Conservation (phyloP, 2,888 invertebrate species). For the Lutraria lutraria region DNA sequence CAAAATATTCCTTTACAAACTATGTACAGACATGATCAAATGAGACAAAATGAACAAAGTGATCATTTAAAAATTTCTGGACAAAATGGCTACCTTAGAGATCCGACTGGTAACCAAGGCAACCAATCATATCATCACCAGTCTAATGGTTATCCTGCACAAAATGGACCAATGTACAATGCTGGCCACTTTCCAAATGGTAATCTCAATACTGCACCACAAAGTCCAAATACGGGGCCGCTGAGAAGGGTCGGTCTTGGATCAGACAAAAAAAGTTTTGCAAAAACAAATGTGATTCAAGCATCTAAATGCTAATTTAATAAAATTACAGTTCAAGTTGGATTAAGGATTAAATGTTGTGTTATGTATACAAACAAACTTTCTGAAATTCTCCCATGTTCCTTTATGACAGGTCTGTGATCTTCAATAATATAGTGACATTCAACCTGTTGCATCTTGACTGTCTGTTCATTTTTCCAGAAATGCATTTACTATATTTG, state of each 20-base stretch:
- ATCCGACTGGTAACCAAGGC: not conserved
- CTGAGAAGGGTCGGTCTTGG: constrained; percentile 59
- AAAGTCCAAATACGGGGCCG: constrained; percentile 48
- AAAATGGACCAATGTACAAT: constrained; percentile 2
- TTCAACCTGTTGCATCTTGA: not conserved
- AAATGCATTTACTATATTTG: not conserved
- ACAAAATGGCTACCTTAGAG: constrained; percentile 39
- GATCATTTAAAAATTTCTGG: constrained; percentile 9
- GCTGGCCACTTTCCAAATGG: constrained; percentile 48
- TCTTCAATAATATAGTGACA: not conserved
- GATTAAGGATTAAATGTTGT: not conserved
- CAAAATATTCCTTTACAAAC: constrained; percentile 13
- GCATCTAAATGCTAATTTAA: constrained; percentile 74
- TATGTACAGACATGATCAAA: constrained; percentile 22
- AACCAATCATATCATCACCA: constrained; percentile 23
- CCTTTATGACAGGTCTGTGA: not conserved
- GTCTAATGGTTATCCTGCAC: not conserved
- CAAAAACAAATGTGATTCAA: constrained; percentile 70
- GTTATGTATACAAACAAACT: not conserved
- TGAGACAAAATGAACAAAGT: constrained; percentile 22
- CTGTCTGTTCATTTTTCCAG: not conserved
- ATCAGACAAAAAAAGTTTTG: constrained; percentile 65
- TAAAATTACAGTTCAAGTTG: not conserved
- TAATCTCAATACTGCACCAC: constrained; percentile 42
- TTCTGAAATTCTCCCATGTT: not conserved